Base-by-base conservation (phyloP, 2,113 vertebrate species). In the Erinaceus europaeus region DNA sequence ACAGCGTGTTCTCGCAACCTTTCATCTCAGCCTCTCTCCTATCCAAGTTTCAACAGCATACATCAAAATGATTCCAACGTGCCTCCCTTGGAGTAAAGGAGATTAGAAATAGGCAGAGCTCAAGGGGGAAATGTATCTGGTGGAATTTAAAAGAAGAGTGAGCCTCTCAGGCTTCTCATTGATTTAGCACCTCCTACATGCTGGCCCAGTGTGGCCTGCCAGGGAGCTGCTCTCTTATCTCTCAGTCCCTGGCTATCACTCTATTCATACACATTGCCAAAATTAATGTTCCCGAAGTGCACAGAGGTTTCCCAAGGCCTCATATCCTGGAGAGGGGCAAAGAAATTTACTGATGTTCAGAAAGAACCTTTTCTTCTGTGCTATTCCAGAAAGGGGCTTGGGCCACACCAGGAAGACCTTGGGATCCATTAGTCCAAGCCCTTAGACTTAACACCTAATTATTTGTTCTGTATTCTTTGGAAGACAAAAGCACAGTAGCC, bases 21-120 rank as follows among this genome's bases (percentile, higher is more conserved):
- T 38, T 40, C 48, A 32, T 20, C 34, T 36, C 62, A 84, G 48
- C 67, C 46, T 38, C 17, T 36, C 53, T 42, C n/a, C 82, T 68
- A 46, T 12, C 34, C 11, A 20, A 32, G 32, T 34, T 76, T 88
- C 72, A 89, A 53, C 18, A 83, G 65, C 32, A 65, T 17, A 5
- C 36, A 57, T 64, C n/a, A 65, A 67, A 83, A 88, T 50, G 38
- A 65, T 69, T 92, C 52, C 86, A 93, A 53, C 3, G 8, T 20
- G 21, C 9, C 46, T 91, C 73, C 62, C 44, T 59, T 64, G 27
- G 46, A 65, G 34, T 64, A 42, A 55, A 84, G 14, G 50, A 82
- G 50, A 85, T 34, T 57, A 84, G 52, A 32, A 55, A 42, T 25
- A 65, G 13, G 9, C 9, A 6, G 21, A 42, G 18, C 5, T 53